These are phyloP conservation scores for Ceraclea dissimilis DNA, from an alignment of 2,888 invertebrate genomes.

Conservation along the genomic window DNA sequence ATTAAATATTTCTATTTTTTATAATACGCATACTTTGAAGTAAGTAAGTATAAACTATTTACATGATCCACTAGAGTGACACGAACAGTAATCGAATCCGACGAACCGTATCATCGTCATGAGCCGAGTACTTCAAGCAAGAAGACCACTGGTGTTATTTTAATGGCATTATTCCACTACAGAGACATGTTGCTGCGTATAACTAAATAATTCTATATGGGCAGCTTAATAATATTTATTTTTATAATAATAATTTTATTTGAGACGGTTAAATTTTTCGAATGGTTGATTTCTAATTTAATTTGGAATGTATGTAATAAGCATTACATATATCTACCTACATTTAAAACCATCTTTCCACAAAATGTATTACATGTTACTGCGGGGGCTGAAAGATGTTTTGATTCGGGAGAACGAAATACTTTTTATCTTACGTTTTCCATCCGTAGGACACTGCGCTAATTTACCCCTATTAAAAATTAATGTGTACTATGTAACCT, in stretches of 20 bases:
- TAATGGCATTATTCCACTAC: neutral
- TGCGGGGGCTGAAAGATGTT: no score
- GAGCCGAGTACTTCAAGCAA: neutral
- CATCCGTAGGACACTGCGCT: no score
- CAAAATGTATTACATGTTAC: no score
- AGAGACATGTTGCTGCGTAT: neutral
- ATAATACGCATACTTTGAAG: no score
- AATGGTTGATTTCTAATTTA: slow-evolving; percentile 1
- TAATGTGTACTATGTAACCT: no score
- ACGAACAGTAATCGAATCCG: slow-evolving; percentile 18
- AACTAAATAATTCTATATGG: neutral
- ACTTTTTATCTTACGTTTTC: no score
- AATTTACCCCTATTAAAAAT: no score
- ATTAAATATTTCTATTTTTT: no score
- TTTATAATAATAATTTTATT: neutral
- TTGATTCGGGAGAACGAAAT: no score
- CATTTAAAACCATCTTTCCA: no score
- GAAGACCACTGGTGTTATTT: slow-evolving; percentile 1
- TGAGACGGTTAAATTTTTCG: neutral
- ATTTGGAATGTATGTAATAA: neutral
- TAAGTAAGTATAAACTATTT: neutral
- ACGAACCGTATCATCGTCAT: slow-evolving; percentile 23
- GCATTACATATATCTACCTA: no score
- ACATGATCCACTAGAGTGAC: slow-evolving; percentile 8
- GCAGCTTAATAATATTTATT: neutral